Evolutionary conservation across 30 jellyfish, hydroid and myxozoan genomes (phyloP), one percentile per base, ranked within the genome.

Genomic region (Morbakka virulenta): DNA sequence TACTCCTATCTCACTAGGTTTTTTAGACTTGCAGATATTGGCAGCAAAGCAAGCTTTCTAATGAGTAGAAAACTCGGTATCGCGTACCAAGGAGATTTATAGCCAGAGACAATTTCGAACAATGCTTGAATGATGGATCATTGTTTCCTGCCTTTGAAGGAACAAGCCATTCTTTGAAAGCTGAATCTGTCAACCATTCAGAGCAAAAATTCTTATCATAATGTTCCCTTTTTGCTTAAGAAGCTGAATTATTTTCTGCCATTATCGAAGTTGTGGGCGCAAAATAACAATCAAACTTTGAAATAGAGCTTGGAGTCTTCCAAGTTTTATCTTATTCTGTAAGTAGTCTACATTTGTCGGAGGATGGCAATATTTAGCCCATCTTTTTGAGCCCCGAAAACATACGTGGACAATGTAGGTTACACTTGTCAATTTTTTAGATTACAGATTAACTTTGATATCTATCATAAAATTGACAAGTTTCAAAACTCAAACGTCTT

Each of bases 141-240:
- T 32, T 53, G 41, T 50, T 53, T 35, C 87, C 77, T n/a, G 80
- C 26, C 25, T 36, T 35, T 11, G 87, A 69, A 27, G 87, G 79
- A 11, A 76, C 87, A 4, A 76, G 79, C 85, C 85, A 73, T 22
- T 26, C 47, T 29, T 76, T 76, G 79, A 76, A 76, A 17, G 69
- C 35, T n/a, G 79, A 25, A 26, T 76, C 82, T n/a, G 79, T 33
- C 28, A 76, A 28, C 87, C 87, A 76, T 76, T 76, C 69, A 62
- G 69, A 2, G 41, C 87, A 63, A 35, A 52, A 76, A 48, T 76
- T 76, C 50, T 61, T 41, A 41, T 41, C 57, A 41, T 41, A 41
- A 6, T 17, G 9, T 41, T 41, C 17, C 57, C 17, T 41, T 41
- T 41, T 41, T 6, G 57, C 9, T 41, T 9, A 41, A 6, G 57